These are phyloP conservation scores for Apotomis capreana DNA, from an alignment of 2,888 invertebrate species.

Conservation along the genomic window DNA sequence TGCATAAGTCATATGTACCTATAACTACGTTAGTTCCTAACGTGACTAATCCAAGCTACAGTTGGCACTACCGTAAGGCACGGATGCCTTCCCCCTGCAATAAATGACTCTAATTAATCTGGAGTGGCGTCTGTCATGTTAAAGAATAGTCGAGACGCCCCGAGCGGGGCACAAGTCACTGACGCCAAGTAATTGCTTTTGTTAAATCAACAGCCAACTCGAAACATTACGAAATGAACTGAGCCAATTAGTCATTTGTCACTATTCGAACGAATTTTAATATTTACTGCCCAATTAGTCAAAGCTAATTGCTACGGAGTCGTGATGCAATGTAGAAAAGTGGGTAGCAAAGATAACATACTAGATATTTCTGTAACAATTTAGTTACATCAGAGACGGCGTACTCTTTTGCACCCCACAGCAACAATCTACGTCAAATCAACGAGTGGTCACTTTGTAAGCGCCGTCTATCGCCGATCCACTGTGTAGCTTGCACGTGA, in stretches of 20 bases:
- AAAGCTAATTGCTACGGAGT: slow-evolving; percentile 36
- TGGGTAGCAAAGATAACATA: too few species aligned
- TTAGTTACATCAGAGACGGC: too few species aligned
- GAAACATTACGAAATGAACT: slow-evolving; percentile 51
- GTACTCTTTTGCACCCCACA: too few species aligned
- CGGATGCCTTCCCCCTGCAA: slow-evolving; percentile 67
- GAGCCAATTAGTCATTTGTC: slow-evolving; percentile 55
- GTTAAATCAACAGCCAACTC: slow-evolving; percentile 65
- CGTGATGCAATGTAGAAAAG: slow-evolving; percentile 49
- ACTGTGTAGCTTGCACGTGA: too few species aligned
- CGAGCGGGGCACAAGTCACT: slow-evolving; percentile 59
- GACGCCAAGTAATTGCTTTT: slow-evolving; percentile 73
- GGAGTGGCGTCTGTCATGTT: slow-evolving; percentile 76
- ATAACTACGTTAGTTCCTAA: not conserved
- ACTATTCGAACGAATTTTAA: slow-evolving; percentile 55
- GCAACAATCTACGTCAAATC: too few species aligned
- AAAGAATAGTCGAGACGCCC: slow-evolving; percentile 70
- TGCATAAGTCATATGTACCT: not conserved
- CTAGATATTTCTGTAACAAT: too few species aligned
- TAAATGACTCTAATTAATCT: slow-evolving; percentile 78
- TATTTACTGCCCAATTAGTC: slow-evolving; percentile 51
- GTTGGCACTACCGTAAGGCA: slow-evolving; percentile 50
- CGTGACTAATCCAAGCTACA: slow-evolving; percentile 22
- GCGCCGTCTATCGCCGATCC: too few species aligned
- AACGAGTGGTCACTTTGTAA: too few species aligned